Evolutionary conservation across 2,113 vertebrate genomes (phyloP).

Genomic region (Serinus canaria): DNA sequence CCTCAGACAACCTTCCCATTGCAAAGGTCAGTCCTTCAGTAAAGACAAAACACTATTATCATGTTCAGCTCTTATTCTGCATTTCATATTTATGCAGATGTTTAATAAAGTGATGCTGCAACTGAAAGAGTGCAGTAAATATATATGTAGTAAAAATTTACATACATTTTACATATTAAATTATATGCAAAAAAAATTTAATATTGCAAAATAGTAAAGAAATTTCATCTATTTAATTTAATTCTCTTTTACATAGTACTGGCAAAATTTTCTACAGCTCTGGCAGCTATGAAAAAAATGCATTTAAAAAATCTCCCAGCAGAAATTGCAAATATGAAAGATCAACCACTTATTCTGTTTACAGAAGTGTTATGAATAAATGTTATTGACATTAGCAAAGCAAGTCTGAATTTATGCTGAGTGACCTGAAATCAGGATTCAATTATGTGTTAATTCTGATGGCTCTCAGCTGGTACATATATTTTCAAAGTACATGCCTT

Average conservation of each 20-base stretch:
- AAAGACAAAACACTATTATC: background rate
- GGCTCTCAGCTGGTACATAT: background rate
- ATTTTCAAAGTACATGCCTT: background rate
- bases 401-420: background rate
- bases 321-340: background rate
- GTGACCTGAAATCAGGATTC: background rate
- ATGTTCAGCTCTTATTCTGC: background rate
- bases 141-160: background rate
- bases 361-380: background rate
- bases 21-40: background rate
- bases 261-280: background rate
- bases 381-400: background rate
- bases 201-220: background rate
- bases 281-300: background rate
- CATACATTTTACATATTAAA: background rate
- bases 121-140: background rate
- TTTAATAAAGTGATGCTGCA: background rate
- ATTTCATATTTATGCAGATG: background rate
- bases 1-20: background rate
- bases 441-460: background rate
- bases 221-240: background rate
- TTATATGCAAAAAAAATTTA: background rate
- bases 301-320: background rate
- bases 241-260: background rate
- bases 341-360: background rate